Percentiles rank a stretch among this genome's conserved stretches.
Evolutionary conservation across 23 tunicate species (phyloP).

Genomic region (Phallusia fumigata): DNA sequence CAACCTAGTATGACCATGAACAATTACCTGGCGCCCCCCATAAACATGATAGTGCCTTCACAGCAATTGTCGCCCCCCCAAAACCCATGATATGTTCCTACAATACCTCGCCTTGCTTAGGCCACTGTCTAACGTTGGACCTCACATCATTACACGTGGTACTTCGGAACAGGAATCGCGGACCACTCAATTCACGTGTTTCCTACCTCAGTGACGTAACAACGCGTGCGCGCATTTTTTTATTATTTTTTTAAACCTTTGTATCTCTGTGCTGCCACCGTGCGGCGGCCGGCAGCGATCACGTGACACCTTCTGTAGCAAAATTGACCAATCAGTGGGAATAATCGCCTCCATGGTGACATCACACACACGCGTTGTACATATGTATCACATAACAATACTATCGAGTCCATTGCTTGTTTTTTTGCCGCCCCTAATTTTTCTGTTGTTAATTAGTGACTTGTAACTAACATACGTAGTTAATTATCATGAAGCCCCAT

Average conservation of each 20-base stretch:
- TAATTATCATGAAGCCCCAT: too few relatives aligned
- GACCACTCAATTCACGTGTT: constrained; percentile 1
- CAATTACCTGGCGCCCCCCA: neutral
- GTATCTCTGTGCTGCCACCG: neutral
- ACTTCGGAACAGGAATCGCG: neutral
- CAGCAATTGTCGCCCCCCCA: constrained; percentile 11
- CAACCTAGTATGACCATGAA: constrained; percentile 1
- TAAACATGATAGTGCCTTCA: neutral
- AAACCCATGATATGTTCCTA: neutral
- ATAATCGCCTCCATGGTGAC: neutral
- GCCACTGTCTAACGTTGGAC: constrained; percentile 10
- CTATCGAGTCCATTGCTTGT: too few relatives aligned
- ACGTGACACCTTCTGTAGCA: constrained; percentile 4
- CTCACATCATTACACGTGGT: neutral
- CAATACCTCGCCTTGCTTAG: neutral
- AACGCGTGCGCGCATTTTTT: neutral
- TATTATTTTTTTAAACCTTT: neutral
- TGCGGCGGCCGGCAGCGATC: neutral
- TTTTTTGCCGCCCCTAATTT: neutral
- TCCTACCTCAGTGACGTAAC: neutral
- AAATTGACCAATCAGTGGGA: constrained; percentile 13
- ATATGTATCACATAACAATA: neutral
- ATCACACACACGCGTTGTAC: constrained; percentile 1
- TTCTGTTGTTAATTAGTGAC: constrained; percentile 6
- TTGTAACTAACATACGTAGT: constrained; percentile 8